Conservation (phyloP, 1,140 invertebrate species). For the Paralvinella palmiformis region DNA sequence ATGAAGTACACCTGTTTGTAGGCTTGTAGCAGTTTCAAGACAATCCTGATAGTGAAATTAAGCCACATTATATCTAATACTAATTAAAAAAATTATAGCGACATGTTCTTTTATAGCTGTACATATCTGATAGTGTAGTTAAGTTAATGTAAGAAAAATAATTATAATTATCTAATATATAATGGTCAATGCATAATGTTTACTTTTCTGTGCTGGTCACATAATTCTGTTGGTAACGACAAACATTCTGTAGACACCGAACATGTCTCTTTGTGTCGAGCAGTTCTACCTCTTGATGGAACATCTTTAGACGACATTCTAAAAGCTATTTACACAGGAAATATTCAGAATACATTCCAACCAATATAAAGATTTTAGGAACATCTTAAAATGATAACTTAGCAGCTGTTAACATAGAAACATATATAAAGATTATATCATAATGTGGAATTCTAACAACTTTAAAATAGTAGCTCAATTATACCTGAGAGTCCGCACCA, state of each 20-base stretch:
- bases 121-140: not conserved
- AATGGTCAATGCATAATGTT: not conserved
- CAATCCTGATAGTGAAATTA: not conserved
- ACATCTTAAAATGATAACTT: not conserved
- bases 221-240: constrained; percentile 23
- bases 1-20: constrained; percentile 4
- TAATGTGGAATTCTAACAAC: not conserved
- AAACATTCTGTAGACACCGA: constrained; percentile 32
- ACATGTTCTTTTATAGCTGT: not conserved
- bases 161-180: not conserved
- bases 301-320: constrained; percentile 24
- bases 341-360: not conserved
- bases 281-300: constrained; percentile 28
- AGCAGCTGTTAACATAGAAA: not conserved
- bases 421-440: not conserved
- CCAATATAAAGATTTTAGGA: not conserved
- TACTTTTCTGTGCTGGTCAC: not conserved
- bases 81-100: not conserved
- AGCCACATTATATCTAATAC: not conserved
- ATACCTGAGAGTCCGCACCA: not conserved
- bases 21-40: not conserved
- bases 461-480: not conserved
- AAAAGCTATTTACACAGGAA: constrained; percentile 24
- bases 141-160: not conserved
- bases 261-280: constrained; percentile 28